Evolutionary conservation across 1,140 invertebrate species (phyloP).

Genomic region (Bradynema listronoti): DNA sequence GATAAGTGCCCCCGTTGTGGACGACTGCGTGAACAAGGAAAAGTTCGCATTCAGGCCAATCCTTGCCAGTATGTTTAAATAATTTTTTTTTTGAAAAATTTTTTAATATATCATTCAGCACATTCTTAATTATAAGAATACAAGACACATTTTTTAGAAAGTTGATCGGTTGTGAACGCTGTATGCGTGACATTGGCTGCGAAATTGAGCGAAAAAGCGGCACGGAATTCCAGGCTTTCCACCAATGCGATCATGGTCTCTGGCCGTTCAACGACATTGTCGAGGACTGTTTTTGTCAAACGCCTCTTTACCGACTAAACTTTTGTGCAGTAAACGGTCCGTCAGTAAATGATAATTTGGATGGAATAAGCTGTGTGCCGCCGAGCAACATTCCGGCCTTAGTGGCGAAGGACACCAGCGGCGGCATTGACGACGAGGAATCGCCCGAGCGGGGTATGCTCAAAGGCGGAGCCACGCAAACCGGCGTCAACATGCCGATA

Average conservation of each 20-base stretch:
- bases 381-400: no score
- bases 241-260: constrained; percentile 50
- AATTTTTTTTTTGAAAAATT: neutral
- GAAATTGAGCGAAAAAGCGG: constrained; percentile 44
- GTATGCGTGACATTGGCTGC: constrained; percentile 47
- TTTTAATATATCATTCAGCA: no score
- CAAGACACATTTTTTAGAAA: constrained; percentile 37
- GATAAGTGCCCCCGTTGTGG: constrained; percentile 50
- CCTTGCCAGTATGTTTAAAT: constrained; percentile 51
- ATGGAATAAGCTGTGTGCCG: no score
- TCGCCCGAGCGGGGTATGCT: no score
- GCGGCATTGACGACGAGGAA: no score
- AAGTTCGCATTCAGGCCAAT: constrained; percentile 44
- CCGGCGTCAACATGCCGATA: no score
- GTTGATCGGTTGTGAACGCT: constrained; percentile 53
- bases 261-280: constrained; percentile 38
- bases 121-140: no score
- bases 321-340: no score
- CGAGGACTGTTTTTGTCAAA: constrained; percentile 52
- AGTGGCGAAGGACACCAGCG: no score
- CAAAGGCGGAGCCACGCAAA: no score
- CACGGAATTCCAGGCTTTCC: constrained; percentile 45
- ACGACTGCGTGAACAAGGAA: constrained; percentile 48
- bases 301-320: constrained; percentile 30
- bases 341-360: no score